Evolutionary conservation across 2,888 invertebrate species (phyloP), one percentile per base, ranked within the genome.

Genomic region (Limenitis arthemis): DNA sequence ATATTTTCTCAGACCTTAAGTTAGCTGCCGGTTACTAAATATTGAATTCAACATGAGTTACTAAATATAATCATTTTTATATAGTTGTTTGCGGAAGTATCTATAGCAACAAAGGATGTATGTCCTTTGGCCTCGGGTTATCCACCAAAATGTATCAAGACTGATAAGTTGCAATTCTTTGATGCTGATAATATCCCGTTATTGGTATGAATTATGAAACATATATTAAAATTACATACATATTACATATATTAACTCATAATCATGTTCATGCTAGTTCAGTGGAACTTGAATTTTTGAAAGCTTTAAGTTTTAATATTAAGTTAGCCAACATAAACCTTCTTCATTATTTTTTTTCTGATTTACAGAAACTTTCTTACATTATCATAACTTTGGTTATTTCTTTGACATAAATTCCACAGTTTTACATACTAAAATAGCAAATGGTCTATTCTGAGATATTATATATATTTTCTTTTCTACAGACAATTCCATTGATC

Each of bases 71-170:
- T 33, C 20, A 8, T 34, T 8, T 37, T n/a, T 39, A n/a, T 4
- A 6, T 56, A 77, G 77, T 37, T 77, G 44, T 70, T 67, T 32
- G 67, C 67, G 37, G 75, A 74, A 55, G 67, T 72, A 39, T 42
- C 55, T 30, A 48, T 75, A 33, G 48, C 44, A 4, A 61, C 73
- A 3, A 31, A 42, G 4, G 64, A 67, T 5, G 57, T 52, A 47
- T 70, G 72, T 66, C 72, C 72, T 0, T 1, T 7, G 5, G 7
- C n/a, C 6, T 29, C 44, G 0, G 31, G 46, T 9, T 49, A 61
- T 44, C 29, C 51, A 8, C 9, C 33, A 7, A 12, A 32, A 5
- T n/a, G 44, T 5, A 20, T 39, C 6, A 36, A 61, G 7, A 55
- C 54, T 32, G 67, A 70, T 3, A 50, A 60, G 1, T 62, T 79